Evolutionary conservation across 1,140 invertebrate species (phyloP), one percentile per base, ranked within the genome.

Genomic region (Sarcophaga peregrina): DNA sequence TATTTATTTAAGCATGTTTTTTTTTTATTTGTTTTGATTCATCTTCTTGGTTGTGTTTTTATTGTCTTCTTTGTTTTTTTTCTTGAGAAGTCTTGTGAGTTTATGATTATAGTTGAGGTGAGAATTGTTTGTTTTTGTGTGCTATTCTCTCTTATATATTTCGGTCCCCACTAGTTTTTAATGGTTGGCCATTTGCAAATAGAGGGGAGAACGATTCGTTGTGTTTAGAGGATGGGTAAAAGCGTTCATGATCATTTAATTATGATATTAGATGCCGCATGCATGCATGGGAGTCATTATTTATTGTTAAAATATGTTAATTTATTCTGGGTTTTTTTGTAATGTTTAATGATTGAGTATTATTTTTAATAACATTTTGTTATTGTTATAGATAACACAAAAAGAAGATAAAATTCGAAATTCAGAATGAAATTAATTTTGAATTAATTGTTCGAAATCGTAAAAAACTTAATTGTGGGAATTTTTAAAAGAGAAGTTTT

Each of bases 11-110:
- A 58, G 54, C 10, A 58, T 58, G 25, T 37, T 37, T 37, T 37
- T 37, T n/a, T 58, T 58, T 58, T 58, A 58, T 58, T 13, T 58
- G 54, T 15, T 58, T 58, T 58, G 54, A 58, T 58, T 58, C 54
- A 58, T 58, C 13, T 58, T 7, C 13, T 13, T 37, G 25, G 25
- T 37, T 37, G 1, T 37, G 25, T 37, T 37, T 37, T 37, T 37
- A 2, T 4, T 37, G 25, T 37, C 25, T 37, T 37, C 25, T 37
- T n/a, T n/a, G n/a, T n/a, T n/a, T n/a, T n/a, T 58, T 15, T 58
- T 58, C 15, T 15, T n/a, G 15, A 1, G 7, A 58, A 58, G 15
- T 58, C 54, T 58, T 58, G 13, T 58, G 54, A 58, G 15, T 58
- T n/a, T 13, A n/a, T n/a, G 54, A 13, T 58, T 58, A 58, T 11